A percentile compares a stretch with the other conserved stretches of the same genome.
Conservation (phyloP, 2,888 invertebrate genomes). For the Liodrosophila aerea region DNA sequence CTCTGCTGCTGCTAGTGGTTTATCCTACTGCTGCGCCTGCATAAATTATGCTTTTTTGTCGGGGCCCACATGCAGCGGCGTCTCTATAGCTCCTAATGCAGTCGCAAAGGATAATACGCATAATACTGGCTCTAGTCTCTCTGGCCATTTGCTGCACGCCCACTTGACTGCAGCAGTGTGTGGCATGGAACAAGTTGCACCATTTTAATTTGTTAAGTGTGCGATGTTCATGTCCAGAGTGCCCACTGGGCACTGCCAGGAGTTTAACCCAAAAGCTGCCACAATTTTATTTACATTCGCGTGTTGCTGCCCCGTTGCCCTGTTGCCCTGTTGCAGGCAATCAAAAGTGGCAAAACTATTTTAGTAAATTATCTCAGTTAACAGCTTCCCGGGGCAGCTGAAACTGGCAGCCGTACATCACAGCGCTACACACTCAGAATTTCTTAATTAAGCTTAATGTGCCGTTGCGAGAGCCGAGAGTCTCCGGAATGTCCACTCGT, state of each 20-base stretch:
- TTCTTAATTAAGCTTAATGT: slow-evolving; percentile 76
- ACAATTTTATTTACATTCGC: slow-evolving; percentile 57
- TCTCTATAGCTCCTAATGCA: slow-evolving; percentile 48
- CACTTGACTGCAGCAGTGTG: slow-evolving; percentile 45
- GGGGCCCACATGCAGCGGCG: slow-evolving; percentile 28
- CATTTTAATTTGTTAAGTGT: slow-evolving; percentile 73
- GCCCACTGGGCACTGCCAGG: slow-evolving; percentile 15
- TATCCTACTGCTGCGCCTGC: slow-evolving; percentile 2
- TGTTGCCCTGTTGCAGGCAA: slow-evolving; percentile 28
- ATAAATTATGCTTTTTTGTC: slow-evolving; percentile 23
- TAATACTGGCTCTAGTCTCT: slow-evolving; percentile 11
- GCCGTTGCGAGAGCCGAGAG: slow-evolving; percentile 50
- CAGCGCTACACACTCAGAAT: slow-evolving; percentile 49
- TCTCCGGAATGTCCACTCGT: slow-evolving; percentile 10
- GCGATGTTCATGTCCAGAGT: slow-evolving; percentile 40
- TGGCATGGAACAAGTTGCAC: slow-evolving; percentile 43
- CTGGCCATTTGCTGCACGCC: slow-evolving; percentile 38
- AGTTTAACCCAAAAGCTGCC: slow-evolving; percentile 38
- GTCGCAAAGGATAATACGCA: slow-evolving; percentile 34
- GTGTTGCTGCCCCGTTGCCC: slow-evolving; percentile 31
- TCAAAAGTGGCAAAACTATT: slow-evolving; percentile 52
- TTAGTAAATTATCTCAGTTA: slow-evolving; percentile 2
- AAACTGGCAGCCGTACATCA: slow-evolving; percentile 53
- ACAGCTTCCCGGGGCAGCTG: slow-evolving; percentile 33
- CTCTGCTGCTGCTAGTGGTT: not conserved